Evolutionary conservation across 2,113 vertebrate species (phyloP), one percentile per base, ranked within the genome.

Genomic region (Forbesichthys papilliferus): DNA sequence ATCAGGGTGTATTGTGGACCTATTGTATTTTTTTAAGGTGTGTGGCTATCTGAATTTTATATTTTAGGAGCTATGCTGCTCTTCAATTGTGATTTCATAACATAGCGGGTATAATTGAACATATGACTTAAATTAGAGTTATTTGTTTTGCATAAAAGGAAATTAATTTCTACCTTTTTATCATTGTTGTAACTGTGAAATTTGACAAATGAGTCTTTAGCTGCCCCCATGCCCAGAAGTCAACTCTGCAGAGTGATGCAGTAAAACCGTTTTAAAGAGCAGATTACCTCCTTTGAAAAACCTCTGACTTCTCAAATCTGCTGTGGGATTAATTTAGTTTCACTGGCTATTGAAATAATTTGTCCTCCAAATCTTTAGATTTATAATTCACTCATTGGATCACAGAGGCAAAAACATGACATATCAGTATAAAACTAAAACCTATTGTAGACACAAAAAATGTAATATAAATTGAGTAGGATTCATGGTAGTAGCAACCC

Each of bases 261-360:
- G 62, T 65, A 34, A 62, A 47, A 61, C 14, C 52, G 61, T 58
- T 69, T 71, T 77, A 61, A 27, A 16, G 59, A 54, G 62, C 57
- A 62, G 74, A 83, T 89, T 69, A 86, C 73, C 72, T 48, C 69
- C 68, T 82, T 62, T 56, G 52, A 69, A 73, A 62, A 76, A 16
- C 63, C 20, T 74, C 18, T 54, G 36, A 82, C 60, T 64, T 72
- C 49, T 60, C 72, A 74, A 51, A 55, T 70, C 68, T 64, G 66
- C 74, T 73, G 54, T 77, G 69, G 79, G 48, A 79, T 86, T 84
- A 82, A 77, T 66, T 75, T 81, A 66, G 61, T 85, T 82, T 85
- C 71, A 86, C 36, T 47, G 73, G 68, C 75, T 78, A 84, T 86
- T 80, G 81, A 84, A 69, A 34, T 12, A 63, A 58, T 56, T 89